Evolutionary conservation across 2,888 invertebrate genomes (phyloP).

Genomic region (Julus scandinavius): DNA sequence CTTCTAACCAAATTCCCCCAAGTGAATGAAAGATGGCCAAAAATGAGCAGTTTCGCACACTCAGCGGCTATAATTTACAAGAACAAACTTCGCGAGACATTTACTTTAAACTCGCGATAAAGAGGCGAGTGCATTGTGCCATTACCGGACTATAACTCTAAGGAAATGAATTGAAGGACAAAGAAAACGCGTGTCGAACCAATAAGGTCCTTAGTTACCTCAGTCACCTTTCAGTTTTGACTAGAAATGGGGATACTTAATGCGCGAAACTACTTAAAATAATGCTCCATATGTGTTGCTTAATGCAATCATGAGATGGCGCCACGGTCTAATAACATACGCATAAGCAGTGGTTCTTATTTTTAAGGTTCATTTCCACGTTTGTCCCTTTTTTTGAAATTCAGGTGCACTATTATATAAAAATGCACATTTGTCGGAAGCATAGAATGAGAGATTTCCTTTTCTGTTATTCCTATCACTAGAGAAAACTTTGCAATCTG

Average conservation of each 20-base stretch:
- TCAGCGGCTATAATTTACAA: neutral
- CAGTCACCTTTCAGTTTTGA: too few relatives aligned
- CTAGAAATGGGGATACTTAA: too few relatives aligned
- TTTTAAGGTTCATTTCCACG: too few relatives aligned
- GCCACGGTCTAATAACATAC: too few relatives aligned
- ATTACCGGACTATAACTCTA: neutral
- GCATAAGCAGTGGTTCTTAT: too few relatives aligned
- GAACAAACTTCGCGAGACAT: neutral
- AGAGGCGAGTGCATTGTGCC: slow-evolving; percentile 14
- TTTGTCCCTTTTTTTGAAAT: too few relatives aligned
- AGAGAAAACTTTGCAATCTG: neutral
- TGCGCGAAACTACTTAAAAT: too few relatives aligned
- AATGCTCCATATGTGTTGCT: too few relatives aligned
- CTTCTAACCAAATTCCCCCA: slow-evolving; percentile 32
- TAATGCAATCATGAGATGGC: too few relatives aligned
- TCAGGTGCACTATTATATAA: too few relatives aligned
- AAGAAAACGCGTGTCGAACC: neutral
- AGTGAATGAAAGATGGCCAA: slow-evolving; percentile 39
- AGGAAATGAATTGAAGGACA: neutral
- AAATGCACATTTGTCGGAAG: too few relatives aligned
- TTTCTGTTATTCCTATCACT: neutral
- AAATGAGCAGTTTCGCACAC: slow-evolving; percentile 30
- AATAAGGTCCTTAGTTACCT: too few relatives aligned
- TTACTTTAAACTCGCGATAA: neutral
- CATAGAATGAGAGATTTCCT: neutral